phyloP scores from a whole-genome alignment of 1,140 invertebrate species.

The Eubasilissa regina region DNA sequence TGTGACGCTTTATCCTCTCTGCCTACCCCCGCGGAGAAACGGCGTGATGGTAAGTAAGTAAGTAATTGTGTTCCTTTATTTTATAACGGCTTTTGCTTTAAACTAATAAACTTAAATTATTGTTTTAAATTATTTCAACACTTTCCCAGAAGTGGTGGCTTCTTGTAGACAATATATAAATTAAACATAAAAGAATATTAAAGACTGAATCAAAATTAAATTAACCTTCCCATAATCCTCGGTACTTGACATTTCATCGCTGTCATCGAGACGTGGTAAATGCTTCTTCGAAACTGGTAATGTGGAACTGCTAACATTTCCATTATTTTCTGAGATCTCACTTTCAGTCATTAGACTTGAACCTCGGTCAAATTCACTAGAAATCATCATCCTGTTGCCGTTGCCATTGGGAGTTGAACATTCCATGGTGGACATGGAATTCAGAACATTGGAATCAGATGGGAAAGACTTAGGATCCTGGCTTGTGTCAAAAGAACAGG shows the following conservation, averaged over 20 bases:
- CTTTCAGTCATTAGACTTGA: conserved; percentile 61
- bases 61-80: no score
- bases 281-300: conserved; percentile 36
- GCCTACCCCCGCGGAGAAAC: no score
- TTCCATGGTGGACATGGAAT: conserved; percentile 62
- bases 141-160: no score
- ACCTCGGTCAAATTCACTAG: conserved; percentile 63
- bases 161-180: no score
- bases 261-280: conserved; percentile 63
- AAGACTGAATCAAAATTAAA: conserved; percentile 7
- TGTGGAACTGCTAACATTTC: conserved; percentile 1
- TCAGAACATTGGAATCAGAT: conserved; percentile 45
- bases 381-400: conserved; percentile 57
- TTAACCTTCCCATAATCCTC: conserved; percentile 69
- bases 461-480: conserved; percentile 61
- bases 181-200: not conserved
- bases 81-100: no score
- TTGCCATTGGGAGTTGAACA: conserved; percentile 57
- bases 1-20: no score
- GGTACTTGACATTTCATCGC: conserved; percentile 70
- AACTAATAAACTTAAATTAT: no score
- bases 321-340: conserved; percentile 59
- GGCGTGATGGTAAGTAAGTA: no score
- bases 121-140: no score
- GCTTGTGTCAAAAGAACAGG: conserved; percentile 64